Evolutionary conservation across 1,140 invertebrate species (phyloP), one percentile per base, ranked within the genome.

Genomic region (Daktulosphaira vitifoliae): DNA sequence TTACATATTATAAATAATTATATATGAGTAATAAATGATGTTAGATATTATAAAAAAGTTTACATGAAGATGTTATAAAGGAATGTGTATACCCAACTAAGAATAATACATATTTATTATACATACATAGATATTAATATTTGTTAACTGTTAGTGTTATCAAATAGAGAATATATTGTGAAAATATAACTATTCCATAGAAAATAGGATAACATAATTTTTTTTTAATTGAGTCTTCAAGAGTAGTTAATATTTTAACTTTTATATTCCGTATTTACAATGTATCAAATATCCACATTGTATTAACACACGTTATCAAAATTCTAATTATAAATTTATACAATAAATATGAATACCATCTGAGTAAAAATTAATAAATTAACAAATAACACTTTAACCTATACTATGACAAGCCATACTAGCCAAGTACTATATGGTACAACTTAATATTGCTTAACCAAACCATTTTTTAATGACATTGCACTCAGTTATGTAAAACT

Each of bases 1-100:
- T 59, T 46, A 46, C 42, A 15, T 25, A 46, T 46, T 29, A 48
- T 46, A 44, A 44, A 59, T 26, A 18, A 62, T 62, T 46, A 62
- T 33, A 62, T 62, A 62, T 46, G 44, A 62, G 42, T 48, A 48
- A 62, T 62, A 62, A 48, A 48, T 48, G 11, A 48, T 48, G 18
- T 62, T 48, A 62, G 29, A 6, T 62, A 48, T 48, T 62, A 16
- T 33, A 33, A 33, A 6, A 33, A 33, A n/a, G n/a, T n/a, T n/a
- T n/a, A n/a, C n/a, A n/a, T n/a, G n/a, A n/a, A n/a, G n/a, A n/a
- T n/a, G n/a, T n/a, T n/a, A n/a, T n/a, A n/a, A n/a, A n/a, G n/a
- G n/a, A n/a, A n/a, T n/a, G n/a, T n/a, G n/a, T n/a, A n/a, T n/a
- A n/a, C n/a, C n/a, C n/a, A n/a, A n/a, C n/a, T n/a, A n/a, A n/a